Percentiles rank a stretch among this genome's conserved stretches.
Conservation (phyloP, 2,797 vertebrate species). For the Hippocampus kuda region DNA sequence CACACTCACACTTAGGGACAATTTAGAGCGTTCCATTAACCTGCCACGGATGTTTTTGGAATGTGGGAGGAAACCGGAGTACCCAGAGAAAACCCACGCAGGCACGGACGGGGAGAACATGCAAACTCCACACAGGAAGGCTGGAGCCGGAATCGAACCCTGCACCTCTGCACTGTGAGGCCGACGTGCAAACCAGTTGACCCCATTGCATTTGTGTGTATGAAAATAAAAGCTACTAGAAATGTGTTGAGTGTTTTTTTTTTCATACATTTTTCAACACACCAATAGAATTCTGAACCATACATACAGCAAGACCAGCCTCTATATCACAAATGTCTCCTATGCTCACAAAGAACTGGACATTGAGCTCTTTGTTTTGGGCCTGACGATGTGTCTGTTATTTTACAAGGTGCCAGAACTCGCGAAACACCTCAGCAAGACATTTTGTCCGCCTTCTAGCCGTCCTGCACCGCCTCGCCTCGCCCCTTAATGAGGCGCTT, state of each 20-base stretch:
- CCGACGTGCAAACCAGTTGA: too few species aligned
- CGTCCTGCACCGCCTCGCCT: conserved; percentile 73
- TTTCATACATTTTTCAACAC: background rate
- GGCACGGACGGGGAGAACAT: too few species aligned
- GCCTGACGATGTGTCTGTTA: background rate
- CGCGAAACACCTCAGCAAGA: background rate
- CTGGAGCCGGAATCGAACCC: too few species aligned
- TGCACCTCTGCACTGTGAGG: too few species aligned
- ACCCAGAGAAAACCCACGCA: too few species aligned
- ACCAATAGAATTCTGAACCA: background rate
- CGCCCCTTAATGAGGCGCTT: conserved; percentile 90
- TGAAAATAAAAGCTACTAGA: background rate
- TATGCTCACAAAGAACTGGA: background rate
- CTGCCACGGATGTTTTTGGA: too few species aligned
- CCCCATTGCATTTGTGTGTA: background rate
- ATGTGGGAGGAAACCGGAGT: too few species aligned
- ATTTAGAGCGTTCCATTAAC: too few species aligned
- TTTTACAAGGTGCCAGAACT: conserved; percentile 10
- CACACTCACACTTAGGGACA: too few species aligned
- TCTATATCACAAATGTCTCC: background rate
- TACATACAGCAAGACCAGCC: background rate
- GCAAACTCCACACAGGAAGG: too few species aligned
- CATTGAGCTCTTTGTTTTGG: background rate
- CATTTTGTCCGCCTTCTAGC: conserved; percentile 55
- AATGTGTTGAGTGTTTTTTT: background rate